Base-by-base conservation (phyloP, 2,113 vertebrate genomes). In the Gobius niger region DNA sequence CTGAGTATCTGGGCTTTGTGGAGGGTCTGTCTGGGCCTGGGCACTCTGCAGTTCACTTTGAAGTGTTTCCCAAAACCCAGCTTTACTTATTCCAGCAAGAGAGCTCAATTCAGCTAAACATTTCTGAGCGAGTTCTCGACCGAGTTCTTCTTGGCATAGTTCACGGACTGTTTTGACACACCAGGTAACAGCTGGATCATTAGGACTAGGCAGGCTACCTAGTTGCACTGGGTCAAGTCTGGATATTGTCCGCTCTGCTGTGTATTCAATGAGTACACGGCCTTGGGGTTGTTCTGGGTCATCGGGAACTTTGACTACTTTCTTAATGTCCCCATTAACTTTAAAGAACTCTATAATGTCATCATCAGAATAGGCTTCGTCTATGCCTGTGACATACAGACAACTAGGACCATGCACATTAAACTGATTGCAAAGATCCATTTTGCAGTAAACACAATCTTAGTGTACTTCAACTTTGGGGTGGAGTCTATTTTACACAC, bases 401-500 rank as follows among this genome's bases (percentile, higher is more conserved):
- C 51, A 67, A 53, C 40, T 44, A 9, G 44, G 52, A 12, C 51
- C 51, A 46, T 56, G 4, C 16, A 67, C 65, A 9, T 52, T 51
- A 46, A 56, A 67, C 15, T 44, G 51, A 12, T 67, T 56, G 10
- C 65, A 49, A 49, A 67, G 54, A 67, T 54, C 51, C 51, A 53
- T 53, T 53, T 18, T 53, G 51, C 51, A 53, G 51, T 16, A 53
- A 53, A 8, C 16, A 16, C 7, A 53, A 18, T 10, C 12, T 50
- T 50, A 14, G 9, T 7, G 7, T 50, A 12, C 49, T 24, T 24
- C 24, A 24, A 15, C 9, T 12, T 50, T 50, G 14, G 49, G 49
- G 49, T 50, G 49, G 49, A 50, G 49, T 50, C 9, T 50, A 50
- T 50, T 50, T 50, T 50, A 11, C 12, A 50, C 14, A 50, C 44